These are phyloP conservation scores for Dasysyrphus tricinctus DNA, from an alignment of 2,888 invertebrate species.

Conservation along the genomic window DNA sequence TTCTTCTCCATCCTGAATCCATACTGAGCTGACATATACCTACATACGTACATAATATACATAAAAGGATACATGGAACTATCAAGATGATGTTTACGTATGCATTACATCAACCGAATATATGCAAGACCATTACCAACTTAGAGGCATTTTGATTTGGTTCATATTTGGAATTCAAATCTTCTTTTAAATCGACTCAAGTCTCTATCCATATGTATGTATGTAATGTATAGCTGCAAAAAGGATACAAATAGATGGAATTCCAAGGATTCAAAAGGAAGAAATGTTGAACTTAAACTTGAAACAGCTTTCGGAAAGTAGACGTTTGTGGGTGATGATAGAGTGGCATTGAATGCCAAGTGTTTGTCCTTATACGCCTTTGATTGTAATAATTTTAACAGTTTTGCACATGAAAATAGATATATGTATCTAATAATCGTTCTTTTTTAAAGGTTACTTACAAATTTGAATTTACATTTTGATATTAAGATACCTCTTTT, in stretches of 20 bases:
- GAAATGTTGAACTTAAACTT: slow-evolving; percentile 58
- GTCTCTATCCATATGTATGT: slow-evolving; percentile 12
- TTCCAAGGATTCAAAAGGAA: slow-evolving; percentile 13
- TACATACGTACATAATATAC: background rate
- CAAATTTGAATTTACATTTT: too few relatives aligned
- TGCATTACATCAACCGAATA: slow-evolving; percentile 71
- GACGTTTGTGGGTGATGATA: slow-evolving; percentile 55
- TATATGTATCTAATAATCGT: background rate
- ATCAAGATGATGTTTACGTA: slow-evolving; percentile 63
- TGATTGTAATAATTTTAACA: slow-evolving; percentile 33
- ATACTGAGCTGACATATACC: background rate
- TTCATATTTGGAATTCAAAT: slow-evolving; percentile 70
- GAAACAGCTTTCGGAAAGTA: slow-evolving; percentile 35
- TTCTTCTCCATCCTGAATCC: slow-evolving; percentile 2
- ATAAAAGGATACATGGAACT: background rate
- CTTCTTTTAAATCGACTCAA: slow-evolving; percentile 27
- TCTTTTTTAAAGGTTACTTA: too few relatives aligned
- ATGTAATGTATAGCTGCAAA: background rate
- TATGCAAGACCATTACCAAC: slow-evolving; percentile 58
- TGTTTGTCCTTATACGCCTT: slow-evolving; percentile 24
- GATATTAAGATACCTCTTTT: too few relatives aligned
- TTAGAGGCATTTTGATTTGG: slow-evolving; percentile 69
- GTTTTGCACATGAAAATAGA: background rate
- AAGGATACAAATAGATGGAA: slow-evolving; percentile 34
- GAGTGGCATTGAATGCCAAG: slow-evolving; percentile 63